phyloP scores from a whole-genome alignment of 2,797 vertebrate genomes.

The Zenarchopterus dispar region DNA sequence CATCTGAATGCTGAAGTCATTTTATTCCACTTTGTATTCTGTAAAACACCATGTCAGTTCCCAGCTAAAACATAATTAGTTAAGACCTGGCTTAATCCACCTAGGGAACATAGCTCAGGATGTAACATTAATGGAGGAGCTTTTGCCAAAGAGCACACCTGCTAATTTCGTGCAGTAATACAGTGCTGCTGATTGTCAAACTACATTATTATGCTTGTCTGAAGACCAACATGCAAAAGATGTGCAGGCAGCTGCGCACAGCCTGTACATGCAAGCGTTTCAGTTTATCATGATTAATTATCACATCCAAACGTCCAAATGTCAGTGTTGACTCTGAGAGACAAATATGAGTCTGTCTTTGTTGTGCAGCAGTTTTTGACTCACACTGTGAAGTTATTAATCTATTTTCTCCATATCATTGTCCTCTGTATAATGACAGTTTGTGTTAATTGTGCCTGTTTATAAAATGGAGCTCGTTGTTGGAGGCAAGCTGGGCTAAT shows the following conservation, averaged over 20 bases:
- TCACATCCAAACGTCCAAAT: constrained; percentile 63
- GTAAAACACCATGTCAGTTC: constrained; percentile 36
- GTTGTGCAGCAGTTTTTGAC: constrained; percentile 67
- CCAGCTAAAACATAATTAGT: constrained; percentile 60
- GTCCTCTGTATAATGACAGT: constrained; percentile 77
- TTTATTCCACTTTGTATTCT: constrained; percentile 9
- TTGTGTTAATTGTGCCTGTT: constrained; percentile 82
- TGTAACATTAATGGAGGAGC: constrained; percentile 59
- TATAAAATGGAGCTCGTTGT: constrained; percentile 72
- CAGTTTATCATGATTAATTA: constrained; percentile 74
- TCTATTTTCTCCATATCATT: constrained; percentile 75
- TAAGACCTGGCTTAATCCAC: constrained; percentile 60
- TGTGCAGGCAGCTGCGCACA: constrained; percentile 25
- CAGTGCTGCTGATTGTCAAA: constrained; percentile 56
- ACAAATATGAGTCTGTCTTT: constrained; percentile 63
- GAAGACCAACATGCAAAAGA: constrained; percentile 54
- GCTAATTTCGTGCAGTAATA: constrained; percentile 56
- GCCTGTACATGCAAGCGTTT: constrained; percentile 42
- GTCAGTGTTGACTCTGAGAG: constrained; percentile 63
- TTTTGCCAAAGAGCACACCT: constrained; percentile 60
- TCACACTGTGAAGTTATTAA: constrained; percentile 77
- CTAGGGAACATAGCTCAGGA: constrained; percentile 60
- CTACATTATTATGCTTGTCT: constrained; percentile 64
- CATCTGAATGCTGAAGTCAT: constrained; percentile 5
- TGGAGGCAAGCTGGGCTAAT: constrained; percentile 78